Evolutionary conservation across 2,113 vertebrate species (phyloP).

Genomic region (Lonchura striata): DNA sequence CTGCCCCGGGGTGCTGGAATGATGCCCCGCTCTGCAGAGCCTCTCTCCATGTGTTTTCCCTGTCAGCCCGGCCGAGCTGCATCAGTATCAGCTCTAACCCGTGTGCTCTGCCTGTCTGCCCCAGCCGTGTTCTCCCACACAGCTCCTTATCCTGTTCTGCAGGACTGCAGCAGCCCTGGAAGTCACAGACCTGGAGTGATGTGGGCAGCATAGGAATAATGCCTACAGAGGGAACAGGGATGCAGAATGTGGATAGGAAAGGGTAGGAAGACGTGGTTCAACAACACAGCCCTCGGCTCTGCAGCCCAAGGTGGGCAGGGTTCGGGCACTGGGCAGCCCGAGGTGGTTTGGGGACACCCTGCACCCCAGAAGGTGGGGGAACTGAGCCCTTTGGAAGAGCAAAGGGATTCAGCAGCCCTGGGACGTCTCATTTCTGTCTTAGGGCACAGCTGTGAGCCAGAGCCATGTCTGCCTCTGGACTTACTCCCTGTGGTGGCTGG

Average conservation of each 20-base stretch:
- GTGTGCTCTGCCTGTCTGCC: not conserved
- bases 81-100: not conserved
- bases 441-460: not conserved
- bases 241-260: not conserved
- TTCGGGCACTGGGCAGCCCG: fast-evolving
- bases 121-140: not conserved
- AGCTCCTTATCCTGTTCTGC: not conserved
- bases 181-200: not conserved
- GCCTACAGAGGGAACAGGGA: fast-evolving
- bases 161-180: not conserved
- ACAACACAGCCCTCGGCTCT: not conserved
- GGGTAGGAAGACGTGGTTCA: fast-evolving
- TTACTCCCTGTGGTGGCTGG: not conserved
- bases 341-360: not conserved
- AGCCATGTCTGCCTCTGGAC: not conserved
- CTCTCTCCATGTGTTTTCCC: not conserved
- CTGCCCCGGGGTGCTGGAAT: not conserved
- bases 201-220: not conserved
- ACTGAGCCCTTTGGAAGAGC: fast-evolving
- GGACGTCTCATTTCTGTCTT: fast-evolving
- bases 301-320: not conserved
- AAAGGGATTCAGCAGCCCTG: not conserved
- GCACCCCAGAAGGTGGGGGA: not conserved
- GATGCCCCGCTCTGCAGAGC: not conserved
- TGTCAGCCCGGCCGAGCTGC: not conserved